These are phyloP conservation scores for Paracanthobrama guichenoti DNA, from an alignment of 2,113 vertebrate genomes.

Conservation along the genomic window DNA sequence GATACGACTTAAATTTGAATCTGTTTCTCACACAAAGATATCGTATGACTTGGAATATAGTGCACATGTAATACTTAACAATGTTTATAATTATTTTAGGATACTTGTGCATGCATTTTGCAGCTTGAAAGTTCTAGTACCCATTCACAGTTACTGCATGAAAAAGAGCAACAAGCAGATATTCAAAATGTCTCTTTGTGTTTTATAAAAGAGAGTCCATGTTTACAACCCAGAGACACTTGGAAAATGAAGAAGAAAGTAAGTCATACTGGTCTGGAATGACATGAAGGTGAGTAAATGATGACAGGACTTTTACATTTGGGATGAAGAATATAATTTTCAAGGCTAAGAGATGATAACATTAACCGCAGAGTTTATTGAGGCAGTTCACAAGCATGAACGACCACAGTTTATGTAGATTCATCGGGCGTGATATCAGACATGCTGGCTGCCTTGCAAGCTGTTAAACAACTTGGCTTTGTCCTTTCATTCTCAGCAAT, in stretches of 20 bases:
- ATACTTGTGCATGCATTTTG: not conserved
- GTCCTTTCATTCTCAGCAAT: slow-evolving; percentile 45
- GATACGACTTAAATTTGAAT: not conserved
- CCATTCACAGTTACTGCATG: not conserved
- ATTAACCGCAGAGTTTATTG: not conserved
- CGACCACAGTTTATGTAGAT: slow-evolving; percentile 35
- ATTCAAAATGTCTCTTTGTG: not conserved
- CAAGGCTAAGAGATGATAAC: not conserved
- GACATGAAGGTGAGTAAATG: not conserved
- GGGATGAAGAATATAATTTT: not conserved
- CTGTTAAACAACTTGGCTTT: slow-evolving; percentile 63
- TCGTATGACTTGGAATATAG: not conserved
- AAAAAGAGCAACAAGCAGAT: not conserved
- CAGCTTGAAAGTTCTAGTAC: not conserved
- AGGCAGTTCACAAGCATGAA: slow-evolving; percentile 33
- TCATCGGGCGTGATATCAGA: slow-evolving; percentile 38
- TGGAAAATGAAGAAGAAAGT: not conserved
- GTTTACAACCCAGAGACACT: not conserved
- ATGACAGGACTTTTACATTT: not conserved
- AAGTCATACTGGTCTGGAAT: not conserved
- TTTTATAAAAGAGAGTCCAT: not conserved
- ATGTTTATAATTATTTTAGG: not conserved
- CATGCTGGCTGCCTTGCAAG: slow-evolving; percentile 52
- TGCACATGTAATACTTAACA: not conserved
- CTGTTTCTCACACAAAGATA: too few relatives aligned